Percentiles rank a stretch among this genome's conserved stretches.
Conservation (phyloP, 2,113 vertebrate species). For the Helogale parvula region DNA sequence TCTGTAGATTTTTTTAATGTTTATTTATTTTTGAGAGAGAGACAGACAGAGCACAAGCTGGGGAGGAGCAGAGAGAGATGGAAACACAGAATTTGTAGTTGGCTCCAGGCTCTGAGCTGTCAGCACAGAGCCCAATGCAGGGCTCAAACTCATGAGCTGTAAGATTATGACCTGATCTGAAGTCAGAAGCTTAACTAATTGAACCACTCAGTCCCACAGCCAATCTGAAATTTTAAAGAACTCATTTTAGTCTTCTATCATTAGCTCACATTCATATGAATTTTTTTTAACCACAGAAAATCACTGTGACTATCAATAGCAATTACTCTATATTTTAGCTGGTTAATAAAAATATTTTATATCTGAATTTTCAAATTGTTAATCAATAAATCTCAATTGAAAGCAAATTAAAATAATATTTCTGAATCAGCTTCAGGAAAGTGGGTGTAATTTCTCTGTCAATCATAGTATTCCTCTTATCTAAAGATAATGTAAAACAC, state of each 20-base stretch:
- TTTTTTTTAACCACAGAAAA: neutral
- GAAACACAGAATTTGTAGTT: too few relatives aligned
- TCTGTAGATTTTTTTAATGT: neutral
- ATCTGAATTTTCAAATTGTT: neutral
- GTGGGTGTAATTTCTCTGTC: neutral
- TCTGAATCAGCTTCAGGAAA: neutral
- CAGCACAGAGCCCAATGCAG: too few relatives aligned
- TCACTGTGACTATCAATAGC: neutral
- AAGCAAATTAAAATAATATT: slow-evolving; percentile 1
- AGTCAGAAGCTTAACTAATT: too few relatives aligned
- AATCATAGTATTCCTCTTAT: neutral
- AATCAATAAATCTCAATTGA: neutral
- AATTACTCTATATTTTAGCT: neutral
- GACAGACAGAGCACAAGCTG: too few relatives aligned
- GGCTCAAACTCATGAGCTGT: too few relatives aligned
- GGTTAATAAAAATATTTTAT: neutral
- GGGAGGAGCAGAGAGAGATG: too few relatives aligned
- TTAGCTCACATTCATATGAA: neutral
- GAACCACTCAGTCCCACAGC: too few relatives aligned
- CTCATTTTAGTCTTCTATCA: neutral
- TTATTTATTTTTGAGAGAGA: too few relatives aligned
- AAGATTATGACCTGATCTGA: too few relatives aligned
- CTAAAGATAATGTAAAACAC: neutral
- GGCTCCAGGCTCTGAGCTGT: too few relatives aligned
- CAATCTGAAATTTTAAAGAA: slow-evolving; percentile 17